Percentiles rank a stretch among this genome's conserved stretches.
phyloP scores from a whole-genome alignment of 2,888 invertebrate genomes.

The Caradrina clavipalpis region DNA sequence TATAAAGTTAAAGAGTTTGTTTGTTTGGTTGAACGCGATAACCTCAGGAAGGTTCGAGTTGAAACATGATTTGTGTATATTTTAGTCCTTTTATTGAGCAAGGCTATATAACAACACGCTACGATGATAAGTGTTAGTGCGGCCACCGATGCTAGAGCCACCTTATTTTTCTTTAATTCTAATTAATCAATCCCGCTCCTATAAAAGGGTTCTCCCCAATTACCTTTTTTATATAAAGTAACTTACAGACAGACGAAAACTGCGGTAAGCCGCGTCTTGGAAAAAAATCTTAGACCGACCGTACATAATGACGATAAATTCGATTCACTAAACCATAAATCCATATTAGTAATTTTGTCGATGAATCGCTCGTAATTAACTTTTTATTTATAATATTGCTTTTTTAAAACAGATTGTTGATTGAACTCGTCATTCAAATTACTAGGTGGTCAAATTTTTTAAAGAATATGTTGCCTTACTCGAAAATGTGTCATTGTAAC shows the following conservation, averaged over 20 bases:
- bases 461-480: background rate
- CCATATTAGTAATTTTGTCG: constrained; percentile 41
- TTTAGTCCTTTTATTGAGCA: no score
- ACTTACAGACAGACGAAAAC: background rate
- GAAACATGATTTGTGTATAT: no score
- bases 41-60: no score
- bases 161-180: no score
- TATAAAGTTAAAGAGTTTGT: no score
- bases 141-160: no score
- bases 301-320: constrained; percentile 52
- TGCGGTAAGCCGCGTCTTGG: constrained; percentile 36
- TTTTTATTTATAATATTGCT: constrained; percentile 31
- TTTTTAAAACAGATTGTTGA: background rate
- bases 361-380: constrained; percentile 46
- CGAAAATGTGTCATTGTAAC: constrained; percentile 10
- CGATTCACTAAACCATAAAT: constrained; percentile 49
- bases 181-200: no score
- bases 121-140: no score
- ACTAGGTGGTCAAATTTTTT: background rate
- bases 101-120: no score
- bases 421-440: constrained; percentile 1
- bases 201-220: no score
- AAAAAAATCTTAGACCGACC: constrained; percentile 20
- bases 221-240: no score
- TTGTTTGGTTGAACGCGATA: no score